These are phyloP conservation scores for Paratrypauchen microcephalus DNA, from an alignment of 2,797 vertebrate species.

Conservation along the genomic window DNA sequence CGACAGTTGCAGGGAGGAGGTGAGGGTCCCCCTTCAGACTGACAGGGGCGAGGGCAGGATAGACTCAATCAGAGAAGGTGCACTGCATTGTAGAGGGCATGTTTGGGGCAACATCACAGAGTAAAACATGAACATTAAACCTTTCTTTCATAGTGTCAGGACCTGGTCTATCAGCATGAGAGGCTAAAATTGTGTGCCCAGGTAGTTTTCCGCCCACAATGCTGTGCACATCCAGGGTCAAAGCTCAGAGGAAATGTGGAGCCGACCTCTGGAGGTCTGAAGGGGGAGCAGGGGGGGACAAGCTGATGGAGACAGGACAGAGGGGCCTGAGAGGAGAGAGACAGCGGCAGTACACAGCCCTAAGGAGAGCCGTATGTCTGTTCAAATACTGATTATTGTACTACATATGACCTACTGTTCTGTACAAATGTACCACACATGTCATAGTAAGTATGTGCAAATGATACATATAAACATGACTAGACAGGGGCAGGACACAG, in stretches of 20 bases:
- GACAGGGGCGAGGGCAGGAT: conserved; percentile 65
- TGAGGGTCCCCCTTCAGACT: conserved; percentile 92
- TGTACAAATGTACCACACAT: not conserved
- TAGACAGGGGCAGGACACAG: not conserved
- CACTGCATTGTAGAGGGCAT: conserved; percentile 81
- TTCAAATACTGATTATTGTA: not conserved
- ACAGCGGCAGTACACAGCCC: conserved; percentile 57
- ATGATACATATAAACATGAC: not conserved
- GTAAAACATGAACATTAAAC: conserved; percentile 31
- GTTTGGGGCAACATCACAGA: conserved; percentile 72
- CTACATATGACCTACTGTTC: not conserved
- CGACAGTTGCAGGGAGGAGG: conserved; percentile 80
- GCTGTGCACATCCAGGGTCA: conserved; percentile 81
- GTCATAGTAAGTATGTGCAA: not conserved
- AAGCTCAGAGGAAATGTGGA: conserved; percentile 56
- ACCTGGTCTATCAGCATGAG: conserved; percentile 38
- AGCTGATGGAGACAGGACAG: conserved; percentile 85
- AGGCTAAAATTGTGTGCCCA: conserved; percentile 73
- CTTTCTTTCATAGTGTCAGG: conserved; percentile 31
- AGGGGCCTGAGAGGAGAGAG: conserved; percentile 67
- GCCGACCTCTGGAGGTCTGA: conserved; percentile 79
- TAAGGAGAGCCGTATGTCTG: conserved; percentile 38
- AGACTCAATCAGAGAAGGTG: conserved; percentile 76
- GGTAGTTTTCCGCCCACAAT: conserved; percentile 86
- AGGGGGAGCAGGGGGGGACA: conserved; percentile 91